phyloP scores from a whole-genome alignment of 2,888 invertebrate species.

The Eilema caniola region DNA sequence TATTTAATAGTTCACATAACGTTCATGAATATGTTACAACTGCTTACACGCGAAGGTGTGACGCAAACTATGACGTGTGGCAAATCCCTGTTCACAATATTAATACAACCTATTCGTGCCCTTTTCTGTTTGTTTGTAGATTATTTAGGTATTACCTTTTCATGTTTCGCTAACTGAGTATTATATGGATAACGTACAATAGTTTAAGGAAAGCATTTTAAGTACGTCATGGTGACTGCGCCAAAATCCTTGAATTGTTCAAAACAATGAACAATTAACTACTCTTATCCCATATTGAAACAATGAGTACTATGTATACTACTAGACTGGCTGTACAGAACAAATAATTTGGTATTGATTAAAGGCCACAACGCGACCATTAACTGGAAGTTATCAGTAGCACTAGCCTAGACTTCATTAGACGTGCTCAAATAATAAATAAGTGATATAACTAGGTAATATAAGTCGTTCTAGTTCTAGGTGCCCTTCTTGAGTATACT shows the following conservation, averaged over 20 bases:
- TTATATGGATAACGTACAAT: not conserved
- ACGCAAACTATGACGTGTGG: conserved; percentile 1
- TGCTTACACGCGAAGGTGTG: not conserved
- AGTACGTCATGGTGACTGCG: not conserved
- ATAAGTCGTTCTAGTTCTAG: no score
- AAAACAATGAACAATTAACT: not conserved
- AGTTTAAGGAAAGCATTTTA: conserved; percentile 2
- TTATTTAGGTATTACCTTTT: not conserved
- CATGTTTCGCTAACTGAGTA: not conserved
- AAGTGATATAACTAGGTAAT: no score
- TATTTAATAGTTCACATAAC: not conserved
- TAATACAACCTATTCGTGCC: not conserved
- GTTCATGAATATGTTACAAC: not conserved
- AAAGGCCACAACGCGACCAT: no score
- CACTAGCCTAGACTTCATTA: not conserved
- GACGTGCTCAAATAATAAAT: not conserved
- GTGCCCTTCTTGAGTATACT: no score
- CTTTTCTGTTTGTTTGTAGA: conserved; percentile 3
- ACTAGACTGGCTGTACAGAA: no score
- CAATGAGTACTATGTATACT: not conserved
- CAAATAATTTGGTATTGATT: no score
- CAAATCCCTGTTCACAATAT: not conserved
- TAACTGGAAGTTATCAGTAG: no score
- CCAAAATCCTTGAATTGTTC: not conserved
- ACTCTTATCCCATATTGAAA: not conserved